Evolutionary conservation across 2,113 vertebrate species (phyloP), one percentile per base, ranked within the genome.

Genomic region (Neolamprologus devosi): DNA sequence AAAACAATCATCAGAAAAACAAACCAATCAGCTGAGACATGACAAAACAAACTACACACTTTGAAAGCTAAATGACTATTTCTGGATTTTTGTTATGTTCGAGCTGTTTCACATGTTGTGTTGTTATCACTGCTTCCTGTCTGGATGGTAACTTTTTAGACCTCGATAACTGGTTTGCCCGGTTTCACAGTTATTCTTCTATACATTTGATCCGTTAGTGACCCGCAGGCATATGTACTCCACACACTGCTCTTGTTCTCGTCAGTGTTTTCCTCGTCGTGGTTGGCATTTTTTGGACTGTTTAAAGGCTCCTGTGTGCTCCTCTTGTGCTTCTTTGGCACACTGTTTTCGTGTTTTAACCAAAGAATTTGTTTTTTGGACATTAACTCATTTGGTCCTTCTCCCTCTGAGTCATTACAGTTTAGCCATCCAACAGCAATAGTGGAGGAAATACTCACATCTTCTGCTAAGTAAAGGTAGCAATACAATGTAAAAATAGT

Each of bases 1-100:
- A 4, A 70, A 42, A 70, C 3, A 40, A 9, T 70, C 3, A 5
- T 37, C 7, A 23, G 63, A 0, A 68, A 68, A 40, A 40, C 63
- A 42, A 42, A 42, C 14, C 35, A 40, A 21, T 40, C 63, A 40
- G 63, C 11, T 40, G 63, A 68, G 35, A 37, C 9, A 40, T 3
- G 19, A 68, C 19, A 21, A 5, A 21, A 21, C 63, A 68, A 40
- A 40, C 63, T 3, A 21, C 63, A 68, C 35, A 23, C 65, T 26
- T 26, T 70, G 0, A 70, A 4, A 1, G 65, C 5, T 16, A 0
- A 42, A 42, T 9, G 12, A 42, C n/a, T 42, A 4, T 9, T 70
- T 70, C 0, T 23, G 65, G 35, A 42, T 21, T 70, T 70, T 70
- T 70, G n/a, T 42, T 23, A 14, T 40, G 65, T 21, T 63, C 1